Evolutionary conservation across 2,797 vertebrate species (phyloP), one percentile per base, ranked within the genome.

Genomic region (Cacajao melanocephalus): DNA sequence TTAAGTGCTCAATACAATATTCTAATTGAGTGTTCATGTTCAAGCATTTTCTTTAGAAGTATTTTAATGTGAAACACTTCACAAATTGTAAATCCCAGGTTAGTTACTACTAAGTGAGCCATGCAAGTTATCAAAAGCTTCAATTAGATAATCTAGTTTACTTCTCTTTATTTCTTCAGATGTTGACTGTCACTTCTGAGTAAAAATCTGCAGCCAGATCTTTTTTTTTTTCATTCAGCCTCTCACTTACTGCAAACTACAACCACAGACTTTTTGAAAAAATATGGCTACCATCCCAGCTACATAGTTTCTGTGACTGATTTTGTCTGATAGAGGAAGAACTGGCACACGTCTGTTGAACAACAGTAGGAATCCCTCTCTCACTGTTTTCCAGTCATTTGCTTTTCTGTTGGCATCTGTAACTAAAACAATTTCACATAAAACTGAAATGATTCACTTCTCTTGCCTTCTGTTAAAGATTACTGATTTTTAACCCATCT

Each of bases 111-210:
- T 79, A 93, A 95, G 55, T 57, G 41, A 89, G 20, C 8, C 78
- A 14, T 55, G 39, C 5, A 80, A 76, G 44, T 87, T 94, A 88
- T 41, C 64, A 72, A 81, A 84, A 33, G 14, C 36, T 95, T 76
- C 87, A 88, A 87, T 88, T 73, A 55, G 10, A 81, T 92, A 67
- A 94, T 52, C 72, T 61, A 26, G 13, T 75, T 97, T 95, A 76
- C 50, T 72, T 67, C 61, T 80, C 14, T 41, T 90, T 70, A 92
- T 86, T 48, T 93, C 30, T 50, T 75, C 39, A 82, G 81, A 75
- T 94, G 46, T 52, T 88, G 44, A 84, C 36, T 81, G 7, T 94
- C 61, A 93, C 46, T 7, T 44, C 87, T 88, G 39, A 52, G 33
- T 30, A 41, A 28, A 88, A 79, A 93, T 78, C 46, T 90, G 33